These are phyloP conservation scores for Phaedon cochleariae DNA, from an alignment of 2,888 invertebrate species.

Conservation along the genomic window DNA sequence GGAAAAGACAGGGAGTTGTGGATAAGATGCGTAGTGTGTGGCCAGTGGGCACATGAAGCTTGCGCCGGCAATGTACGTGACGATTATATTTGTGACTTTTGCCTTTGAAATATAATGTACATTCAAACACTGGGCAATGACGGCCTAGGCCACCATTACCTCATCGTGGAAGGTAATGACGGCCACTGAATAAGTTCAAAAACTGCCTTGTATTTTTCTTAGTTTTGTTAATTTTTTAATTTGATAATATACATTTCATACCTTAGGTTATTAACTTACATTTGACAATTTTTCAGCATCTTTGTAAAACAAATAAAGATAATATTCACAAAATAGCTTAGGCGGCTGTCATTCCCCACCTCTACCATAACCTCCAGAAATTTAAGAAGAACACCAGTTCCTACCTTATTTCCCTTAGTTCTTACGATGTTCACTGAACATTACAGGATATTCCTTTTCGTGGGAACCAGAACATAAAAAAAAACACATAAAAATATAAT, in stretches of 20 bases:
- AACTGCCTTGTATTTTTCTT: neutral
- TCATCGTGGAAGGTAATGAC: neutral
- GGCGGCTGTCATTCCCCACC: too few relatives aligned
- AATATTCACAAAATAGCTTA: too few relatives aligned
- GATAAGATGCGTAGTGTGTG: conserved; percentile 10
- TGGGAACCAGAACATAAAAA: too few relatives aligned
- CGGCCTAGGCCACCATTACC: conserved; percentile 1
- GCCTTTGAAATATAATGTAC: neutral
- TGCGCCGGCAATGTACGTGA: neutral
- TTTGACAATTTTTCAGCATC: too few relatives aligned
- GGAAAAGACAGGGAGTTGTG: conserved; percentile 19
- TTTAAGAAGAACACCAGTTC: too few relatives aligned
- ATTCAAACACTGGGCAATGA: neutral
- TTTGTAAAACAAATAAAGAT: too few relatives aligned
- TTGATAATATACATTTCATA: neutral
- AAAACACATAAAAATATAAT: too few relatives aligned
- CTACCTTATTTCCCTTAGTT: too few relatives aligned
- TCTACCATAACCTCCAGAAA: too few relatives aligned
- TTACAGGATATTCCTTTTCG: too few relatives aligned
- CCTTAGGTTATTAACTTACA: neutral
- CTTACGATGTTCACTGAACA: too few relatives aligned
- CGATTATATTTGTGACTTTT: conserved; percentile 2
- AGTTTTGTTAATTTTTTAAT: neutral
- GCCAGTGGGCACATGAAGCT: conserved; percentile 17
- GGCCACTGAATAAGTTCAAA: neutral